phyloP scores from a whole-genome alignment of 1,140 invertebrate genomes.

The Paracyclopina nana region DNA sequence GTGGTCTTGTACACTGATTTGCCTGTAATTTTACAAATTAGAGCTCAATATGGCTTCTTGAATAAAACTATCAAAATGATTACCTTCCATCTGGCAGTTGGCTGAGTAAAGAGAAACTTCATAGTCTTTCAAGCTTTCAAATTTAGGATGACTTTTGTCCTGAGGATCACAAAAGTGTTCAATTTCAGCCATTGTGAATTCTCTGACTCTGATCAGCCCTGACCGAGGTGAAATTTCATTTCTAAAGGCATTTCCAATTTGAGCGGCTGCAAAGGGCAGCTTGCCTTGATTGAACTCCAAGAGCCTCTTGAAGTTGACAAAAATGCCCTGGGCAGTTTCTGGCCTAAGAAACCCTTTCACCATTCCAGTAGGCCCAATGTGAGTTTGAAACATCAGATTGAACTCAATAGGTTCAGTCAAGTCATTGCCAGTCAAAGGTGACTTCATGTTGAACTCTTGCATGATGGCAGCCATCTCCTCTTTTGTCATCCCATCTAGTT shows the following conservation, averaged over 20 bases:
- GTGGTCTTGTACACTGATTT: constrained; percentile 21
- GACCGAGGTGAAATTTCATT: constrained; percentile 99
- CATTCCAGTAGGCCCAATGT: constrained; percentile 84
- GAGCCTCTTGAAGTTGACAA: constrained; percentile 93
- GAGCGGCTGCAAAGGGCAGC: constrained; percentile 89
- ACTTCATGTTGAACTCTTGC: constrained; percentile 74
- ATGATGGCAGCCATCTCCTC: constrained; percentile 68
- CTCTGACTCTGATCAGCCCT: constrained; percentile 77
- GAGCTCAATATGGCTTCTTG: no score
- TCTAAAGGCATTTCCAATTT: constrained; percentile 78
- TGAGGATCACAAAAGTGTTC: constrained; percentile 95
- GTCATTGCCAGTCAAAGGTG: constrained; percentile 80
- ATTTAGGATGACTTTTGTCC: constrained; percentile 78
- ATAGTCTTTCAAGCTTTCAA: constrained; percentile 31
- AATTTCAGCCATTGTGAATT: constrained; percentile 99
- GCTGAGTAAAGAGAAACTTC: constrained; percentile 70
- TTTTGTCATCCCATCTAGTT: constrained; percentile 66
- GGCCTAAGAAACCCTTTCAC: constrained; percentile 79
- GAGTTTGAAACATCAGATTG: constrained; percentile 95
- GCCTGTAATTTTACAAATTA: no score
- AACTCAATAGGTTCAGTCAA: constrained; percentile 87
- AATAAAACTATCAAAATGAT: no score
- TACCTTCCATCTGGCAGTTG: constrained; percentile 79
- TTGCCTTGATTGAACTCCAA: constrained; percentile 92
- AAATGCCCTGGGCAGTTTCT: constrained; percentile 98